Evolutionary conservation across 2,888 invertebrate genomes (phyloP).

Genomic region (Silvanus unidentatus): DNA sequence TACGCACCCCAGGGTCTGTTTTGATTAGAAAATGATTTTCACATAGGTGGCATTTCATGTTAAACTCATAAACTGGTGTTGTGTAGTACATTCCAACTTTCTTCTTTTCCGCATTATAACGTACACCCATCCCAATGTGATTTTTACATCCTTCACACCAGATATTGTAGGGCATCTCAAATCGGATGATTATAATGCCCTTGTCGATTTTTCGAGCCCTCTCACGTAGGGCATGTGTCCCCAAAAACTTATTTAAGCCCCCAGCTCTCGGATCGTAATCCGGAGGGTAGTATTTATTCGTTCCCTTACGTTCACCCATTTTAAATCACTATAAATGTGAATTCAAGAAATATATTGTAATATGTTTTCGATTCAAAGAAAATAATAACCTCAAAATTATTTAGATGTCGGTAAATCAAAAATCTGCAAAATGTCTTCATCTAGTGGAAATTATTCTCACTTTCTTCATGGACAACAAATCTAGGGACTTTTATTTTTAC

Average conservation of each 20-base stretch:
- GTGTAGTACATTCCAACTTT: slow-evolving; percentile 97
- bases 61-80: slow-evolving; percentile 95
- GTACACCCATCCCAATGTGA: slow-evolving; percentile 98
- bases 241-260: slow-evolving; percentile 89
- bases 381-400: too few species aligned
- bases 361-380: too few species aligned
- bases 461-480: too few species aligned
- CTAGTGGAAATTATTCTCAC: too few species aligned
- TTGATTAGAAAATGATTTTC: slow-evolving; percentile 97
- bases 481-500: too few species aligned
- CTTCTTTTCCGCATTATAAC: slow-evolving; percentile 91
- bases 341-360: too few species aligned
- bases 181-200: slow-evolving; percentile 93
- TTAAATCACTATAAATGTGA: too few species aligned
- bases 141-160: slow-evolving; percentile 99
- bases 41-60: slow-evolving; percentile 98
- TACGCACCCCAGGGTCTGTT: slow-evolving; percentile 88
- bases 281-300: slow-evolving; percentile 97
- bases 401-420: too few species aligned
- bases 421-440: too few species aligned
- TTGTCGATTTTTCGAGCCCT: slow-evolving; percentile 90
- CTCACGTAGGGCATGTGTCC: slow-evolving; percentile 93
- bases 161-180: slow-evolving; percentile 99
- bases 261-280: slow-evolving; percentile 96
- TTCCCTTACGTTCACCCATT: slow-evolving; percentile 98